These are phyloP conservation scores for Embiotoca jacksoni DNA, from an alignment of 2,113 vertebrate species.

Conservation along the genomic window DNA sequence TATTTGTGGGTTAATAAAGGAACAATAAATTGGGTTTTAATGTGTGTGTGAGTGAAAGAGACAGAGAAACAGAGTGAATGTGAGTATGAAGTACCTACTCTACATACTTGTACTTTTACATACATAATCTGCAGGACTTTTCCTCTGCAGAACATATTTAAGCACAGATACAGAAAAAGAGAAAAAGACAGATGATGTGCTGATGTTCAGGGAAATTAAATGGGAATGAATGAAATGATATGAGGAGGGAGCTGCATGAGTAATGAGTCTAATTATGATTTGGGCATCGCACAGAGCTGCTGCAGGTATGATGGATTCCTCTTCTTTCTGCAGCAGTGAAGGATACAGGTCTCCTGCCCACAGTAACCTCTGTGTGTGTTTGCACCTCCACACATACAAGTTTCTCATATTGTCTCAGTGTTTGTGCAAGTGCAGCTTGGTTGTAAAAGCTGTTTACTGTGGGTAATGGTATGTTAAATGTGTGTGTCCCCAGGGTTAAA, in stretches of 20 bases:
- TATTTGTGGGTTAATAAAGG: conserved; percentile 8
- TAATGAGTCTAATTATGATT: conserved; percentile 82
- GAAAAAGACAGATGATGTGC: conserved; percentile 3
- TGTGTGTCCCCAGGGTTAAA: conserved; percentile 62
- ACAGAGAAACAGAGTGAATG: background rate
- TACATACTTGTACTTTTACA: background rate
- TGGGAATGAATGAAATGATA: conserved; percentile 67
- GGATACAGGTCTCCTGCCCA: conserved; percentile 57
- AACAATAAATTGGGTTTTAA: conserved; percentile 14
- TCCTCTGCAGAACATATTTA: conserved; percentile 2
- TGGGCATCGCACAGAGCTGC: conserved; percentile 56
- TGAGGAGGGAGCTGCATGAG: conserved; percentile 69
- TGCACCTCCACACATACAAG: conserved; percentile 4
- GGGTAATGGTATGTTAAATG: conserved; percentile 75
- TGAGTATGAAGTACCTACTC: background rate
- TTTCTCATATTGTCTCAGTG: conserved; percentile 23
- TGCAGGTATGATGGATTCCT: conserved; percentile 76
- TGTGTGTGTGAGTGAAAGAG: background rate
- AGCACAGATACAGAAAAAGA: conserved; percentile 1
- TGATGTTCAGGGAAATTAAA: conserved; percentile 42
- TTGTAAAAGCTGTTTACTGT: conserved; percentile 68
- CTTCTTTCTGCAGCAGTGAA: conserved; percentile 56
- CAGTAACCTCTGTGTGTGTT: conserved; percentile 12
- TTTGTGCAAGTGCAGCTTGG: conserved; percentile 35
- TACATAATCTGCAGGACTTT: background rate